Evolutionary conservation across 1,140 invertebrate genomes (phyloP).

Genomic region (Lepidurus apus): DNA sequence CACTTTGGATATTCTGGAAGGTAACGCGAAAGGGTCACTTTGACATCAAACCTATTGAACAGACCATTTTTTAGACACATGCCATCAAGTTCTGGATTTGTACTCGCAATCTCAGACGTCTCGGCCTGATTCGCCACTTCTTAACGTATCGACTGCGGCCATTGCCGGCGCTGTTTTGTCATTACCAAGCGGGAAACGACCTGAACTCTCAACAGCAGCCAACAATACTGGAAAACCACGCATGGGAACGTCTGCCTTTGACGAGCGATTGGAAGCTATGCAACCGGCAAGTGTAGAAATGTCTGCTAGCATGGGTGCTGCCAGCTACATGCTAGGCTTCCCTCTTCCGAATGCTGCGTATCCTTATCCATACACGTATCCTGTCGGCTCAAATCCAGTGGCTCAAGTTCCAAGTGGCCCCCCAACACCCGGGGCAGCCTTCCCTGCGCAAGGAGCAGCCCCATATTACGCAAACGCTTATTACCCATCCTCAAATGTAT

Average conservation of each 20-base stretch:
- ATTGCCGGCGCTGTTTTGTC: background rate
- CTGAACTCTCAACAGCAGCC: constrained; percentile 12
- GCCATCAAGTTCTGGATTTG: constrained; percentile 89
- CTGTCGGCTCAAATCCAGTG: background rate
- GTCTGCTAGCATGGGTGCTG: constrained; percentile 5
- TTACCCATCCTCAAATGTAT: background rate
- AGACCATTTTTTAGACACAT: constrained; percentile 66
- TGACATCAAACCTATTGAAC: background rate
- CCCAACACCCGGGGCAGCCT: background rate
- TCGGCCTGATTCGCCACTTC: constrained; percentile 56
- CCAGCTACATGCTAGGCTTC: background rate
- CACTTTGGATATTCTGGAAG: constrained; percentile 89
- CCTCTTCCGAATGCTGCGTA: background rate
- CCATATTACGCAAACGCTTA: background rate
- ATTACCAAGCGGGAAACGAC: background rate
- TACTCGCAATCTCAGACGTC: constrained; percentile 63
- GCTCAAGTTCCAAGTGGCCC: background rate
- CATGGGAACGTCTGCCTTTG: background rate
- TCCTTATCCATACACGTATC: background rate
- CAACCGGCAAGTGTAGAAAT: constrained; percentile 19
- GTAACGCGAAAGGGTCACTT: constrained; percentile 43
- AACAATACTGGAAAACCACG: background rate
- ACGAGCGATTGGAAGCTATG: constrained; percentile 31
- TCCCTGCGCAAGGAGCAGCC: background rate
- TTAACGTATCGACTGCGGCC: constrained; percentile 36